Evolutionary conservation across 2,888 invertebrate genomes (phyloP).

Genomic region (Ethmia dodecea): DNA sequence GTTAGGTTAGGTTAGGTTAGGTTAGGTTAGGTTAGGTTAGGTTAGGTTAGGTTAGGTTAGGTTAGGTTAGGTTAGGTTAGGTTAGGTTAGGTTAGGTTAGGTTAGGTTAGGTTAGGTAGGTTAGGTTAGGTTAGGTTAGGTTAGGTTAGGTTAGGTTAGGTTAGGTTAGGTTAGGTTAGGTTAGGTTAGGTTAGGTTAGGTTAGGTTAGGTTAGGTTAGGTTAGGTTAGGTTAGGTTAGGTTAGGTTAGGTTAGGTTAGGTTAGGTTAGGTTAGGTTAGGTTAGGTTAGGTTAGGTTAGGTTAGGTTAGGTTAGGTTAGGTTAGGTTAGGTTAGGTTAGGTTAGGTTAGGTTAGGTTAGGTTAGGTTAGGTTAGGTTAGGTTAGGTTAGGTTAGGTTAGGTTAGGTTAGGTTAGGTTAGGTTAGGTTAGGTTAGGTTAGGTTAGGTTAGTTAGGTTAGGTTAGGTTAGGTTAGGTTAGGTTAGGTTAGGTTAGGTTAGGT

Average conservation of each 20-base stretch:
- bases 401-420: too few relatives aligned
- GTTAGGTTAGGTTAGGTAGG: slow-evolving; percentile 2
- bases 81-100: slow-evolving; percentile 2
- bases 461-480: slow-evolving; percentile 15
- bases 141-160: neutral
- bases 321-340: slow-evolving; percentile 20
- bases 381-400: slow-evolving; percentile 15
- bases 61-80: neutral
- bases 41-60: neutral
- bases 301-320: slow-evolving; percentile 21
- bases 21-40: neutral
- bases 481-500: slow-evolving; percentile 14
- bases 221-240: slow-evolving; percentile 14
- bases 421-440: slow-evolving; percentile 7
- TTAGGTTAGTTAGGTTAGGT: slow-evolving; percentile 11
- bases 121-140: slow-evolving; percentile 13
- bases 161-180: slow-evolving; percentile 4
- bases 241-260: slow-evolving; percentile 16
- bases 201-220: slow-evolving; percentile 5
- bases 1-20: neutral
- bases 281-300: slow-evolving; percentile 21
- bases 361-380: slow-evolving; percentile 20
- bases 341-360: slow-evolving; percentile 20
- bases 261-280: slow-evolving; percentile 19
- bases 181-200: slow-evolving; percentile 5